Conservation (phyloP, 2,797 vertebrate species). For the Notoglanidium macrostoma region DNA sequence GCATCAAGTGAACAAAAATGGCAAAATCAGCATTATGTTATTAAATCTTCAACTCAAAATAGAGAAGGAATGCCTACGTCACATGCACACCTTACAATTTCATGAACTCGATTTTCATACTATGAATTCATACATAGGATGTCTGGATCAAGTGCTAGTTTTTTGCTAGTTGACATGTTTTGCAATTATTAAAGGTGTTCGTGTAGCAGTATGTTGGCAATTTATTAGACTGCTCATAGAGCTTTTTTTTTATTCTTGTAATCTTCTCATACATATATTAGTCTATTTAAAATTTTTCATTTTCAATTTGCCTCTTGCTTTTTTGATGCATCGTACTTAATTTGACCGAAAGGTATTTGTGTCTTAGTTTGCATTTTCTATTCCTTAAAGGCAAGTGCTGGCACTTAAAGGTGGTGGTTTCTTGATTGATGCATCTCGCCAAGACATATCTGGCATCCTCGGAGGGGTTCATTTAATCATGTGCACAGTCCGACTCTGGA, state of each 20-base stretch:
- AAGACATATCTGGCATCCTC: neutral
- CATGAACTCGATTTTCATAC: neutral
- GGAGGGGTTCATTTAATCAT: neutral
- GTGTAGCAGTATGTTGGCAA: neutral
- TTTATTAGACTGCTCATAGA: neutral
- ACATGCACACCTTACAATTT: neutral
- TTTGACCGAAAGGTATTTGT: neutral
- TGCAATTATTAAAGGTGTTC: neutral
- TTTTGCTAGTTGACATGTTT: neutral
- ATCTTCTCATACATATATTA: neutral
- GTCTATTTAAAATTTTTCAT: no score
- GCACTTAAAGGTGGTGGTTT: neutral
- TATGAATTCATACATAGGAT: no score
- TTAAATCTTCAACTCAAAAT: no score
- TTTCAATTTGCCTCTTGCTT: neutral
- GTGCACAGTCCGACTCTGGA: neutral
- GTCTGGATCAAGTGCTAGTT: neutral
- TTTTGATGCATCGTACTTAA: neutral
- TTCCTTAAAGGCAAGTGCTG: neutral
- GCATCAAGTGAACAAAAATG: neutral
- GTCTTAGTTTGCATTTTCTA: neutral
- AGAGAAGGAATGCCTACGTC: no score
- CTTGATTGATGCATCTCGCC: neutral
- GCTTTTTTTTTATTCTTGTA: neutral
- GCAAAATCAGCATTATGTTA: no score